phyloP scores from a whole-genome alignment of 2,113 vertebrate species.

The Thinocorus orbignyianus region DNA sequence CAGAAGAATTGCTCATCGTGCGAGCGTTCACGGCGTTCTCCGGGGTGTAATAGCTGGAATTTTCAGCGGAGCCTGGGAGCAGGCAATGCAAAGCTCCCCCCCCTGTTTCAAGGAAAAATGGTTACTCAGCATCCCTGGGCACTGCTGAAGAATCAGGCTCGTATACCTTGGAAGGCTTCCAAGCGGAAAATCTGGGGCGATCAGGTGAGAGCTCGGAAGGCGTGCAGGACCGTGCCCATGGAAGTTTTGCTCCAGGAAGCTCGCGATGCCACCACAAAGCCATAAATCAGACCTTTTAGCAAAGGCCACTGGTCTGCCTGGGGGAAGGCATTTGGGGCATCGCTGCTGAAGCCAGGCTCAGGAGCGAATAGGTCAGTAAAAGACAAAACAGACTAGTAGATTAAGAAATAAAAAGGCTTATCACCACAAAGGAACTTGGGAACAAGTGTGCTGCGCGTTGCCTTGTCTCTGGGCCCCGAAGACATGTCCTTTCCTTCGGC shows the following conservation, averaged over 20 bases:
- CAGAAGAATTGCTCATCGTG: background rate
- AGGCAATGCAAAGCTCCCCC: background rate
- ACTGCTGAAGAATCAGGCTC: background rate
- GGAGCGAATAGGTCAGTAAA: background rate
- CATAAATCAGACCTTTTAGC: background rate
- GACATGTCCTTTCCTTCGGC: fast-evolving
- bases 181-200: background rate
- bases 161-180: background rate
- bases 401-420: background rate
- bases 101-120: background rate
- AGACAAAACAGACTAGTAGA: background rate
- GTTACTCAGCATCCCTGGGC: background rate
- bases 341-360: background rate
- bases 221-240: background rate
- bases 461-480: background rate
- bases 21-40: background rate
- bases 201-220: background rate
- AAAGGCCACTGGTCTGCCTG: background rate
- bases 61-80: background rate
- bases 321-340: background rate
- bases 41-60: background rate
- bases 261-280: background rate
- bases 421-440: background rate
- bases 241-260: background rate
- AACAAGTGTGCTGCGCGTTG: background rate